Base-by-base conservation (phyloP, 2,797 vertebrate species). In the Antennarius maculatus region DNA sequence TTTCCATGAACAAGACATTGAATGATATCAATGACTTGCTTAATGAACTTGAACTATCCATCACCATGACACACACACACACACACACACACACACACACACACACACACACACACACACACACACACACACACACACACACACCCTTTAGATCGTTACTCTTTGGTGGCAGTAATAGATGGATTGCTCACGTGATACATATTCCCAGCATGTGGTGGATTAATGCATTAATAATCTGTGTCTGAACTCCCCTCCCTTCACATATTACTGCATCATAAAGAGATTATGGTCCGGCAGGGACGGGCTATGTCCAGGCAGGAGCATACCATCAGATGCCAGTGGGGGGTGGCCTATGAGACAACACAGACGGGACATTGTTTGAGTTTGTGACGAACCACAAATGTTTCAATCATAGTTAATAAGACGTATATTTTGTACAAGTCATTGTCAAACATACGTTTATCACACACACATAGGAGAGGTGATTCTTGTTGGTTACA, bases 261-360 rank as follows among this genome's bases (percentile, higher is more conserved):
- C 81, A 82, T 81, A 82, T 83, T 83, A 83, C 80, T 71, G 81
- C 67, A 82, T 85, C 83, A 85, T 83, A 81, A 88, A 89, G 81
- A 88, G 91, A 92, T 93, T 92, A 92, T 54, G 28, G 83, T 74
- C 79, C 73, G 83, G 77, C 79, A 74, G 83, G 77, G 82, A 78
- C 81, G 81, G 84, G 83, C 80, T 75, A 82, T 74, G 84, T 75
- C 68, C 71, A 77, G 74, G 73, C 74, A 65, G 87, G 88, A 87
- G 71, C 58, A 80, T 88, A 91, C 92, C 91, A 93, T 86, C 66
- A 79, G 74, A 79, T 56, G 69, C 16, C 2, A 14, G 49, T n/a
- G 18, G 49, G 79, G 82, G 80, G 77, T 50, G 79, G 61, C 61
- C 11, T 16, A 28, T 0, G 53, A 23, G 49, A 69, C 29, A 60